Base-by-base conservation (phyloP, 2,888 invertebrate genomes). In the Euplagia quadripunctaria region DNA sequence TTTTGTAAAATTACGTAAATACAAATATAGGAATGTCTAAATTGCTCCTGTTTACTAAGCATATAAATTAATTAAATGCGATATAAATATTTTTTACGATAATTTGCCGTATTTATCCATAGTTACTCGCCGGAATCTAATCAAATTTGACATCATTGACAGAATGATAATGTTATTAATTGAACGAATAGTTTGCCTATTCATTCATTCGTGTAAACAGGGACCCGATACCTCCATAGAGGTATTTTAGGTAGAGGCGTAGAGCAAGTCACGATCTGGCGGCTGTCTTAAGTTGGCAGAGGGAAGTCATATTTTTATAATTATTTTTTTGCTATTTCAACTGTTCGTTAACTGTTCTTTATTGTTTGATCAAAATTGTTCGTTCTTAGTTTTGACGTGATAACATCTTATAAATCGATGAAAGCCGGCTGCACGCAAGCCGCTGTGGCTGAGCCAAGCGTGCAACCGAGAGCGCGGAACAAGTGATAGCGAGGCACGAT, bases 21-120 rank as follows among this genome's bases (percentile, higher is more conserved):
- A 71, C 70, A 43, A 46, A 16, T 63, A 70, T 12, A 74, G 80
- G 79, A 84, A 84, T 82, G 78, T 77, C 68, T 42, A 0, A 74
- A 64, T 52, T 64, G 52, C 3, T 74, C 20, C 11, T 64, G 51
- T n/a, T 12, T 14, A 72, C 41, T 58, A 83, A 75, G 70, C 75
- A 43, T 68, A 58, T 55, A 42, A 52, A 43, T 43, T 65, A 71
- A 43, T 20, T 78, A 76, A 85, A 81, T 75, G 72, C 74, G 79
- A 64, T n/a, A 73, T 64, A 69, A 70, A 71, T 76, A 58, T 72
- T 69, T 68, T 68, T 42, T 41, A 31, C 58, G 17, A 7, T 4
- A 70, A 64, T 73, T 79, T 72, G 43, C 72, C 17, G 42, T 72
- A 64, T 41, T 68, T 64, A 55, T 31, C 5, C 46, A 66, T 58